Evolutionary conservation across 2,888 invertebrate species (phyloP), one percentile per base, ranked within the genome.

Genomic region (Magallana nippona): DNA sequence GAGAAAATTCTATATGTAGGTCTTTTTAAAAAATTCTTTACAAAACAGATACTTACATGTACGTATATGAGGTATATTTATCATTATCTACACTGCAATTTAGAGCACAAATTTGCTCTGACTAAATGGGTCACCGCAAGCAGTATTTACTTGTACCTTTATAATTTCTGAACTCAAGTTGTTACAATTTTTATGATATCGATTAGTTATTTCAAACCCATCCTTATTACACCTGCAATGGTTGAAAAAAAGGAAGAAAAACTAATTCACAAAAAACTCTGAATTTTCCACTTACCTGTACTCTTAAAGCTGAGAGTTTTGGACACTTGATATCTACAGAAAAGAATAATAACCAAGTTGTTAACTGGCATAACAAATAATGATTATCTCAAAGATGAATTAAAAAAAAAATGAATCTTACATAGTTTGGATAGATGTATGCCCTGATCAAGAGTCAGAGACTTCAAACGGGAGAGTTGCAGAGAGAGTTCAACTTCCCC

Each of bases 321-420:
- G 86, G 87, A 60, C 89, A 89, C 2, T 82, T 80, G 22, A 89
- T 88, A 58, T 84, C 89, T 89, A 85, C 60, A 89, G 88, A 44
- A 81, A 58, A 85, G 60, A 79, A 60, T n/a, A 60, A n/a, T n/a
- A n/a, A 17, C 3, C 8, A 2, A n/a, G n/a, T n/a, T 60, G 60
- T 60, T 60, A 55, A 56, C 44, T 44, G 44, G 44, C 8, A 8
- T 8, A 8, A 44, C 44, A 44, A 44, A 44, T 44, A 44, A 44
- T 44, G 44, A 44, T 44, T 8, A 44, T 44, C 0, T 44, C 44
- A 44, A 44, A 10, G 8, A 44, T 44, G 58, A 81, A 27, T 32
- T 10, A 1, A 81, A 77, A 63, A 56, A 27, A 1, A 56, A 13
- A 10, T 15, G 60, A 44, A 44, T 81, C 79, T 17, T 85, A 89